Base-by-base conservation (phyloP, 2,797 vertebrate genomes). In the Sylvia borin region DNA sequence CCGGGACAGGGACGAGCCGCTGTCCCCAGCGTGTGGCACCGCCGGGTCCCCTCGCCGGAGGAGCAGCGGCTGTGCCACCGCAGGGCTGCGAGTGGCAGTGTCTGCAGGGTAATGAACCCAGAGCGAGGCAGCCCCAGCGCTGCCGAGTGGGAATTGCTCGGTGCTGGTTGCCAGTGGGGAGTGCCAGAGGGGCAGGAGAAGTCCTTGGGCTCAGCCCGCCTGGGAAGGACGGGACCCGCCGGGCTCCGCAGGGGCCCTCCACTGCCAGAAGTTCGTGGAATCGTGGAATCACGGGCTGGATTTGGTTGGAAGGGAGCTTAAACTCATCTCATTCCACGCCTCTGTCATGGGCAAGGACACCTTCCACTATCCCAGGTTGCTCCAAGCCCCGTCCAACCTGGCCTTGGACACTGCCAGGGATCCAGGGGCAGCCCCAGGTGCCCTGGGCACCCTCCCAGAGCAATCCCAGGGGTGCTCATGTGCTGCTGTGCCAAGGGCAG, bases 11-110 rank as follows among this genome's bases (percentile, higher is more conserved):
- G 31, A 42, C 18, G 1, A 0, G 24, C 1, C 19, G 9, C 3
- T 3, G 21, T 14, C 6, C 77, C 55, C 42, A 6, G 47, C 7
- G 15, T 26, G 53, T 31, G 62, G 7, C 75, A 45, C 24, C 0
- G 24, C n/a, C 2, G 21, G 73, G 73, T 60, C 75, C 20, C 86
- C 64, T 12, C 6, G 3, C 64, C 0, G 60, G 62, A 64, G 75
- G 31, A 88, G 54, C 68, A 5, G 92, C 5, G 4, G 95, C 85
- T 88, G 95, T 92, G 95, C 88, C 92, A 51, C 67, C 36, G 12
- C 85, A 9, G 48, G 72, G 94, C 94, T 94, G 95, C 60, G 25
- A 94, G 94, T 2, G 92, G 88, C 95, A 90, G 58, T 76, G 92
- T 93, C 94, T 74, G 91, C 92, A 95, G 95, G 8, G 88, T 5